Percentiles rank a stretch among this genome's conserved stretches.
These are phyloP conservation scores for Platysteira castanea DNA, from an alignment of 2,113 vertebrate species.

Conservation along the genomic window DNA sequence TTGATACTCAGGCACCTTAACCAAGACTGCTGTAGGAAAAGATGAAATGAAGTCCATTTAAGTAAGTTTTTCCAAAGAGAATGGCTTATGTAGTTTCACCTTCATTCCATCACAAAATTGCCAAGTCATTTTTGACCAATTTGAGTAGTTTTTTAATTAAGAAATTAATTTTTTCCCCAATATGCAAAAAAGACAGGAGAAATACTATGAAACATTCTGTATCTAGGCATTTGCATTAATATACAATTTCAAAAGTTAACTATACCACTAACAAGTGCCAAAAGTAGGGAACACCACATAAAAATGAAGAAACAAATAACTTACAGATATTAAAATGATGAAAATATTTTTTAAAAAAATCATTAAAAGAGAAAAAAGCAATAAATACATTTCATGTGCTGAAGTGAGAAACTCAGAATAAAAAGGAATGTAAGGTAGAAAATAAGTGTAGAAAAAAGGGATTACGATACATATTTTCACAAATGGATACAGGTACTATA, in stretches of 20 bases:
- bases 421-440: background rate
- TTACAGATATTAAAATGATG: background rate
- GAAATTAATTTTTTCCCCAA: background rate
- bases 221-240: background rate
- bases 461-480: background rate
- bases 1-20: background rate
- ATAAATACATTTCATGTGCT: background rate
- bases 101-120: background rate
- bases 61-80: background rate
- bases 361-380: background rate
- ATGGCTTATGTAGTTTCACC: background rate
- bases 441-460: background rate
- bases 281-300: background rate
- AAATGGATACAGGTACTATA: background rate
- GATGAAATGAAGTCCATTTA: background rate
- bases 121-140: background rate
- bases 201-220: background rate
- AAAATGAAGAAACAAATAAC: background rate
- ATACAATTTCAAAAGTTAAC: background rate
- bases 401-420: background rate
- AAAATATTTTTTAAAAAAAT: background rate
- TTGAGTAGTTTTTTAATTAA: background rate
- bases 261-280: background rate
- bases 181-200: background rate
- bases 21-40: background rate